Base-by-base conservation (phyloP, 2,797 vertebrate species). In the Orientallactaga sibirica region DNA sequence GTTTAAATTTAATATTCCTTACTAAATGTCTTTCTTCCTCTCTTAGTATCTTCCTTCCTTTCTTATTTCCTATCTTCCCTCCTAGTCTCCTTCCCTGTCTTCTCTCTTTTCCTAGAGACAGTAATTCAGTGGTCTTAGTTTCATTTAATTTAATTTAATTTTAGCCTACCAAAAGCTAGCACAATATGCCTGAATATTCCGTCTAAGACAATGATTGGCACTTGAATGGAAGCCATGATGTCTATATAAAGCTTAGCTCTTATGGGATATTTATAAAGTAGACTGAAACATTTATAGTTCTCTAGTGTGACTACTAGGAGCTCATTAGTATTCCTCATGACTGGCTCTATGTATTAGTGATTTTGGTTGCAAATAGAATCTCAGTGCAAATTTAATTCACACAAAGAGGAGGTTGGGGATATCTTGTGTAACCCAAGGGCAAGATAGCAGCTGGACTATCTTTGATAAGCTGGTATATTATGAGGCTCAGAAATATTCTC, bases 211-310 rank as follows among this genome's bases (percentile, higher is more conserved):
- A 86, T 91, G 79, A 93, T 20, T 87, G 91, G 64, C 76, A 88
- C 18, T 81, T 93, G 82, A 92, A 93, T 81, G 64, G 83, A 94
- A 95, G 80, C 62, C 83, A 5, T 74, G 29, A 22, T 84, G 68
- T 85, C 78, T 91, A 76, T 81, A 77, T 61, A 93, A 94, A 88
- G 48, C 24, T 37, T 5, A 62, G 25, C 48, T 94, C 76, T 90
- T 48, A 61, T 25, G 48, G 73, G 41, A 43, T 91, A 85, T 85
- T 86, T 90, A 95, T 70, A 82, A 92, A 90, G 68, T 61, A 86
- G 37, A 33, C 5, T 76, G 43, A 94, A 90, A 88, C 70, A 94
- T 85, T 92, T 94, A 94, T 91, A 84, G 75, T 86, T 90, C 58
- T 71, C 68, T 95, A 90, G 86, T 80, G 81, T 76, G 79, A 61